Evolutionary conservation across 1,140 invertebrate species (phyloP), one percentile per base, ranked within the genome.

Genomic region (Proales similis): DNA sequence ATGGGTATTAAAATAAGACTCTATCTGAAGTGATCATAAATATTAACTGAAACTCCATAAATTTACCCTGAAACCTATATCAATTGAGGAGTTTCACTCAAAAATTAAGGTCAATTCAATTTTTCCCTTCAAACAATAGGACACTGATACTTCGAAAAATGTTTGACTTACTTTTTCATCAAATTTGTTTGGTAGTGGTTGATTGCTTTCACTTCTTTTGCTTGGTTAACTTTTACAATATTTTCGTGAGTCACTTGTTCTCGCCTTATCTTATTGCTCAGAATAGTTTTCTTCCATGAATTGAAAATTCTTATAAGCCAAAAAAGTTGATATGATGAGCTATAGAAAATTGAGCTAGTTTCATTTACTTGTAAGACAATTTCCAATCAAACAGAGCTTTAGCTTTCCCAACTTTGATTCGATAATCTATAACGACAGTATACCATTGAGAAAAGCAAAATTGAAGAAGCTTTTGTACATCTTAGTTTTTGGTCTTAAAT

Each of bases 321-420:
- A 49, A 49, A 11, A 14, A 12, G 17, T 30, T n/a, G 20, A 3
- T 3, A 19, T 30, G 20, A 20, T 14, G 3, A n/a, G 24, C 19
- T 49, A 32, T 32, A 17, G 22, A 29, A 49, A 32, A 49, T 30
- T 14, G 33, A 20, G n/a, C 30, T 24, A 17, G n/a, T 46, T 9
- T n/a, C 11, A 49, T 20, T 42, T 43, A 60, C 51, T 42, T 39
- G 29, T 45, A 61, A n/a, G 39, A 65, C 3, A 70, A 48, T 48
- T 68, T 70, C 74, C 74, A 76, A 68, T 76, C 74, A 47, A 67
- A 61, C 48, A 74, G 63, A 9, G 74, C 74, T 42, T 68, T 63
- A 3, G 71, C 72, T 64, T 74, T 73, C 3, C 73, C 74, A 46
- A 70, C 66, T 47, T 70, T 65, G 27, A 75, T 45, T 29, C 70